phyloP scores from a whole-genome alignment of 2,797 vertebrate genomes.

The Scleropages formosus region DNA sequence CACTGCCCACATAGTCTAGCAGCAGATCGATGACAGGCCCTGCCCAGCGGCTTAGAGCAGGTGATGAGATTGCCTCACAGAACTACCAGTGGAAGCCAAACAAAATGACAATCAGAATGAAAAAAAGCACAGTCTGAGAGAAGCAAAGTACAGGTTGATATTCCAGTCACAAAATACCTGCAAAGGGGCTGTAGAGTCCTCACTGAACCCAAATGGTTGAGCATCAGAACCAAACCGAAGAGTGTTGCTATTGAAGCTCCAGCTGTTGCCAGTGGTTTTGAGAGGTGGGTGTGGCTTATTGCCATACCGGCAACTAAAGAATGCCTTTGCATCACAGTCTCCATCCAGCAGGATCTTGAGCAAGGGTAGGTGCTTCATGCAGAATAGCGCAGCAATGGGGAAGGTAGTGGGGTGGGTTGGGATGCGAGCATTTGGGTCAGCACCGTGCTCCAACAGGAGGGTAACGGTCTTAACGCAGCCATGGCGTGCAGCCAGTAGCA shows the following conservation, averaged over 20 bases:
- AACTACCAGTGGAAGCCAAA: conserved; percentile 68
- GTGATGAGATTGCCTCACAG: conserved; percentile 87
- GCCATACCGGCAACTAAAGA: conserved; percentile 82
- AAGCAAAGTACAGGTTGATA: conserved; percentile 14
- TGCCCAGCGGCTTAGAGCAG: conserved; percentile 81
- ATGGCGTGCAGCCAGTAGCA: conserved; percentile 84
- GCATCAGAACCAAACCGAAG: not conserved
- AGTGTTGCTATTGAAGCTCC: conserved; percentile 48
- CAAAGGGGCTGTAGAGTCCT: conserved; percentile 43
- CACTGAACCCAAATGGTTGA: conserved; percentile 4
- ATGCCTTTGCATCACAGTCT: conserved; percentile 78
- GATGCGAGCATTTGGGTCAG: conserved; percentile 80
- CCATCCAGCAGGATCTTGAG: conserved; percentile 88
- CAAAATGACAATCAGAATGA: not conserved
- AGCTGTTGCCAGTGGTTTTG: conserved; percentile 41
- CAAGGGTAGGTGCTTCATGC: conserved; percentile 81
- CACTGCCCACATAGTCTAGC: conserved; percentile 89
- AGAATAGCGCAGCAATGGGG: conserved; percentile 88
- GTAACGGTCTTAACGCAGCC: conserved; percentile 75
- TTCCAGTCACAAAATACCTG: conserved; percentile 53
- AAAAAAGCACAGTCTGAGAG: not conserved
- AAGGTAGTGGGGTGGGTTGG: conserved; percentile 84
- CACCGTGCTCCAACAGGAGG: conserved; percentile 82
- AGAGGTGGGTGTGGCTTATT: conserved; percentile 75
- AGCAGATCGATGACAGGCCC: conserved; percentile 90